phyloP scores from a whole-genome alignment of 2,888 invertebrate genomes.

The Marasmarcha lunaedactyla region DNA sequence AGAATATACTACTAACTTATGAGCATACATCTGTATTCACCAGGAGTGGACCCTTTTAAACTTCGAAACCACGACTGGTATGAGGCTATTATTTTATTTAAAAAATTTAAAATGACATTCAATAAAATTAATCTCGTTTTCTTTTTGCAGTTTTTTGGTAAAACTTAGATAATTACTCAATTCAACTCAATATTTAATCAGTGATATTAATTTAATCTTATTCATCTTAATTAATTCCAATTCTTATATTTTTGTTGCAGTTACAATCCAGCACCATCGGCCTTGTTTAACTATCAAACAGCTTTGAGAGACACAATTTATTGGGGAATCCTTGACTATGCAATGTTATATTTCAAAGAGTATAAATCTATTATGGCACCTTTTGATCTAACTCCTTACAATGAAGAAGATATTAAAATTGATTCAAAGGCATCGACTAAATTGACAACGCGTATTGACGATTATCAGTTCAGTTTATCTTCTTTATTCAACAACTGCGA shows the following conservation, averaged over 20 bases:
- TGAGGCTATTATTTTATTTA: no score
- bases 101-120: no score
- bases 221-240: not conserved
- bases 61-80: no score
- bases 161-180: no score
- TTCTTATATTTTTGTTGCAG: not conserved
- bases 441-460: slow-evolving; percentile 40
- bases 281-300: slow-evolving; percentile 51
- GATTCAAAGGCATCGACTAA: slow-evolving; percentile 27
- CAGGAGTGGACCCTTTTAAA: no score
- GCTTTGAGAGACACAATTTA: slow-evolving; percentile 46
- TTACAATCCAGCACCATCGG: slow-evolving; percentile 48
- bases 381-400: slow-evolving; percentile 30
- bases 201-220: no score
- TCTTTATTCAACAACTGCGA: slow-evolving; percentile 25
- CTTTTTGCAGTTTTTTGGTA: no score
- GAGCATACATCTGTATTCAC: no score
- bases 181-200: no score
- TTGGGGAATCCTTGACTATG: slow-evolving; percentile 39
- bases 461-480: slow-evolving; percentile 37
- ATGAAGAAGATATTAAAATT: slow-evolving; percentile 35
- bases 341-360: slow-evolving; percentile 38
- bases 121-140: no score
- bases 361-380: slow-evolving; percentile 34
- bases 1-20: no score